Evolutionary conservation across 2,888 invertebrate species (phyloP), one percentile per base, ranked within the genome.

Genomic region (Apantesis nais): DNA sequence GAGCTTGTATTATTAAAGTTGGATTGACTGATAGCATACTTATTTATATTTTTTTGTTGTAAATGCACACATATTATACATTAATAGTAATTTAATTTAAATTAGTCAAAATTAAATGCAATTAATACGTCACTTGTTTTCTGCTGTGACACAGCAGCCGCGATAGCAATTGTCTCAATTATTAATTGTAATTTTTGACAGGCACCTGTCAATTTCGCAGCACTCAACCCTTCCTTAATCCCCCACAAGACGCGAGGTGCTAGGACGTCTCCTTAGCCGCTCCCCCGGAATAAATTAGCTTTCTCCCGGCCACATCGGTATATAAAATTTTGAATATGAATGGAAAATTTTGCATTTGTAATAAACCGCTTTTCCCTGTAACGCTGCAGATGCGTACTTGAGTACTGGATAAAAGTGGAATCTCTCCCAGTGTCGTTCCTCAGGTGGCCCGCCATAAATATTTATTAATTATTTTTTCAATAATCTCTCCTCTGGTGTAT

Each of bases 301-400:
- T 94, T 95, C 95, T 96, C 95, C 95, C 93, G 90, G 90, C 93
- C 95, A 96, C 96, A 95, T 96, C 90, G 96, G 96, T 97, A 97
- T 97, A 97, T 97, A 97, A 97, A 97, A 97, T 97, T 97, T 97
- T 97, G 97, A 97, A 97, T 97, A 97, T 97, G 97, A 97, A 97
- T 97, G 97, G 97, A 96, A 96, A 96, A 97, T 97, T 97, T 97
- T 97, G 97, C 97, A 97, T 97, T 96, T 96, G 96, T 97, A 97
- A 97, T 97, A 96, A 97, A 97, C 96, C 96, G 96, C 96, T 96
- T 96, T 95, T 93, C 90, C 90, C 87, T 88, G 90, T 92, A 87
- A 87, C 83, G 88, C 88, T 91, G 91, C 94, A 93, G 94, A 93
- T 94, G 93, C 89, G 93, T 89, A 90, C 90, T 87, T 85, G 84